phyloP scores from a whole-genome alignment of 2,113 vertebrate genomes.

The Datnioides undecimradiatus region DNA sequence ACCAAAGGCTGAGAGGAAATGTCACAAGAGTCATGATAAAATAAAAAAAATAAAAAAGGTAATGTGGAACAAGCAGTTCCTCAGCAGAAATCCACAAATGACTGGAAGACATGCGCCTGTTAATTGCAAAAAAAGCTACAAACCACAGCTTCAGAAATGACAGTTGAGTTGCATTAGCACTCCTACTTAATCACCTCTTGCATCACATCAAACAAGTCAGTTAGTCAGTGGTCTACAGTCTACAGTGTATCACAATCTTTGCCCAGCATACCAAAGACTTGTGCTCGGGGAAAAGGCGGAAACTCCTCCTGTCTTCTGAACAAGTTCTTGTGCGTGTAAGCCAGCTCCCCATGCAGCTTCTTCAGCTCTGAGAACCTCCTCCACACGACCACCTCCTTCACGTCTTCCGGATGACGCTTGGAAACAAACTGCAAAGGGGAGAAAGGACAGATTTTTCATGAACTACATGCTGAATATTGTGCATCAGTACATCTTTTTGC shows the following conservation, averaged over 20 bases:
- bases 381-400: constrained; percentile 92
- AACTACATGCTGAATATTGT: neutral
- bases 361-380: constrained; percentile 91
- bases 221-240: neutral
- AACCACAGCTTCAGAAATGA: neutral
- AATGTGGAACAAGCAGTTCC: neutral
- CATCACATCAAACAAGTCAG: neutral
- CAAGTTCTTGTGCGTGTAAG: constrained; percentile 92
- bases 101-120: neutral
- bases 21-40: constrained; percentile 24
- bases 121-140: neutral
- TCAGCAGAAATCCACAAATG: neutral
- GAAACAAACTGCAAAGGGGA: constrained; percentile 86
- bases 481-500: neutral
- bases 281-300: constrained; percentile 88
- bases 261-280: constrained; percentile 87
- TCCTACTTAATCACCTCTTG: neutral
- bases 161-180: neutral
- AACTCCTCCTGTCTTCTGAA: constrained; percentile 92
- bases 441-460: neutral
- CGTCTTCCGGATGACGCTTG: constrained; percentile 88
- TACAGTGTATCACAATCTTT: neutral
- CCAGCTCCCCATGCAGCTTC: constrained; percentile 91
- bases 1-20: neutral
- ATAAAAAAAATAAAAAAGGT: neutral